Evolutionary conservation across 1,140 invertebrate species (phyloP).

Genomic region (Trissolcus basalis): DNA sequence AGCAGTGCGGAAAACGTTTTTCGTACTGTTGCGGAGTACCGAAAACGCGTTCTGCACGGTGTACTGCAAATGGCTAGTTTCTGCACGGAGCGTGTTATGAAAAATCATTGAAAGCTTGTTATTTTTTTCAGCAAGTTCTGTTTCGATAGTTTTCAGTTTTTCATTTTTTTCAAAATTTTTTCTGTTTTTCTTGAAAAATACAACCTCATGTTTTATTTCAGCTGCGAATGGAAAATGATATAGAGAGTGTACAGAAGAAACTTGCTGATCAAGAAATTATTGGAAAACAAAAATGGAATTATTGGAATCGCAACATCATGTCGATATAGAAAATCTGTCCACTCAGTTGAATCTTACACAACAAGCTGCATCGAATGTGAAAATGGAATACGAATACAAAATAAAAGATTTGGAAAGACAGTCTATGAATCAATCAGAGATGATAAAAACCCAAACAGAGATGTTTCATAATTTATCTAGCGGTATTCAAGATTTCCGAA

Average conservation of each 20-base stretch:
- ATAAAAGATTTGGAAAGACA: conserved; percentile 68
- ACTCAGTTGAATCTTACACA: conserved; percentile 69
- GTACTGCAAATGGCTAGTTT: too few relatives aligned
- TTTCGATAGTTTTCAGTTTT: too few relatives aligned
- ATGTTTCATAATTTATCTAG: conserved; percentile 64
- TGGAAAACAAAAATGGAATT: conserved; percentile 72
- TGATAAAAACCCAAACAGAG: conserved; percentile 68
- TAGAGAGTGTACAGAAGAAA: conserved; percentile 71
- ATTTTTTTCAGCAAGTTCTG: too few relatives aligned
- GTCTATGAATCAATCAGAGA: conserved; percentile 64
- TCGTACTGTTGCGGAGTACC: too few relatives aligned
- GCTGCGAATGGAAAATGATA: conserved; percentile 55
- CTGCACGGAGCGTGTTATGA: too few relatives aligned
- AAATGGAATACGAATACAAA: conserved; percentile 69
- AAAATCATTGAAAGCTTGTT: too few relatives aligned
- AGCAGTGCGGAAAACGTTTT: too few relatives aligned
- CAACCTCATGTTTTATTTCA: too few relatives aligned
- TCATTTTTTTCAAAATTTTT: too few relatives aligned
- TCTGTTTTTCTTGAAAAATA: too few relatives aligned
- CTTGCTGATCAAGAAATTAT: conserved; percentile 70
- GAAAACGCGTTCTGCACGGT: too few relatives aligned
- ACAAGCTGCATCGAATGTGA: conserved; percentile 62
- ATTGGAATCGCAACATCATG: conserved; percentile 68
- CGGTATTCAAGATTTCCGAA: conserved; percentile 54
- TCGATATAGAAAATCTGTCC: conserved; percentile 69